Percentiles rank a stretch among this genome's conserved stretches.
Evolutionary conservation across 2,888 invertebrate genomes (phyloP).

Genomic region (Chrysomela aeneicollis): DNA sequence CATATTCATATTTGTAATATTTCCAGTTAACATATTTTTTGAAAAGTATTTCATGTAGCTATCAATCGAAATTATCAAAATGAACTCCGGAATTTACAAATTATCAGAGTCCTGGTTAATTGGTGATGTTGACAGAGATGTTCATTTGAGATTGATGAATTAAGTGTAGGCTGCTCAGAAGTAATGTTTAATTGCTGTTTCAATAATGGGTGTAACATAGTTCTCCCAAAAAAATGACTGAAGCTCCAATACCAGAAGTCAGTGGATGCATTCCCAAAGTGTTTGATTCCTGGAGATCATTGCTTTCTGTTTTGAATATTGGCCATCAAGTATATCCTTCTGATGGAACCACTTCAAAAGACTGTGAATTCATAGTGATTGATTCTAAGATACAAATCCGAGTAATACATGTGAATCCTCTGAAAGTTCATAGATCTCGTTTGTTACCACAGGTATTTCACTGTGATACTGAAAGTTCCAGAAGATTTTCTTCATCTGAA

Average conservation of each 20-base stretch:
- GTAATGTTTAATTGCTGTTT: conserved; percentile 24
- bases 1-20: too few species aligned
- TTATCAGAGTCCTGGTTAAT: background rate
- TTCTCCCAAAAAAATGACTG: conserved; percentile 45
- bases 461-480: conserved; percentile 44
- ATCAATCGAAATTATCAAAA: background rate
- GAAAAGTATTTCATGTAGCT: background rate
- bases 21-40: too few species aligned
- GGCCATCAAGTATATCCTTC: conserved; percentile 55
- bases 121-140: background rate
- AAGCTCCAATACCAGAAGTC: conserved; percentile 33
- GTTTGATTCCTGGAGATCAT: conserved; percentile 45
- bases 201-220: conserved; percentile 50
- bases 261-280: conserved; percentile 50
- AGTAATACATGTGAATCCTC: conserved; percentile 56
- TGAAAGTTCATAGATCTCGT: conserved; percentile 42
- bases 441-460: conserved; percentile 39
- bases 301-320: conserved; percentile 47
- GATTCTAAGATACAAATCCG: conserved; percentile 54
- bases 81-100: background rate
- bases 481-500: conserved; percentile 57
- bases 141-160: background rate
- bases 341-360: conserved; percentile 53
- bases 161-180: background rate
- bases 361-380: conserved; percentile 57